These are phyloP conservation scores for Andinoacara biseriatus DNA, from an alignment of 2,113 vertebrate genomes.

Conservation along the genomic window DNA sequence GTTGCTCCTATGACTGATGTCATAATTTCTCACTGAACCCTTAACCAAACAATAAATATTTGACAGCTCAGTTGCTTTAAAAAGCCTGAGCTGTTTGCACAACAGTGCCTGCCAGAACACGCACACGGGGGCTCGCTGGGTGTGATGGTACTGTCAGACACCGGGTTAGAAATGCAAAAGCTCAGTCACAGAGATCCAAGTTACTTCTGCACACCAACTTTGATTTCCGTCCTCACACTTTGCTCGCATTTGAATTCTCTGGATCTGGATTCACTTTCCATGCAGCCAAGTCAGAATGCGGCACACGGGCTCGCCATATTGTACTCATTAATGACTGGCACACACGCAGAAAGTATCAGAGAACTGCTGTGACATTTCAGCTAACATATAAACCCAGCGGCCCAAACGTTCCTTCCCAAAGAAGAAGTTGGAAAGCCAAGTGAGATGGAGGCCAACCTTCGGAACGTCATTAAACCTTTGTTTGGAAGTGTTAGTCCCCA, in stretches of 20 bases:
- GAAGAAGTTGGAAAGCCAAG: constrained; percentile 25
- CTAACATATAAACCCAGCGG: constrained; percentile 46
- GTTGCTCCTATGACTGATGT: constrained; percentile 54
- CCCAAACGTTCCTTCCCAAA: constrained; percentile 40
- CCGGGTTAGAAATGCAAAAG: constrained; percentile 13
- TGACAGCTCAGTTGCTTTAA: constrained; percentile 68
- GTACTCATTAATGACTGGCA: constrained; percentile 68
- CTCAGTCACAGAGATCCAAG: background rate
- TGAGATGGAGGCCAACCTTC: constrained; percentile 27
- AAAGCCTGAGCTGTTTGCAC: constrained; percentile 67
- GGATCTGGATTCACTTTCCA: constrained; percentile 19
- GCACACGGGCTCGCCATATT: constrained; percentile 35
- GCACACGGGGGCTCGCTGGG: constrained; percentile 13
- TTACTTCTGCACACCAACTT: background rate
- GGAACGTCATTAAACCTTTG: constrained; percentile 42
- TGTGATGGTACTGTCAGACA: constrained; percentile 34
- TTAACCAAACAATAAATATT: constrained; percentile 75
- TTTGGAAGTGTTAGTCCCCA: constrained; percentile 38
- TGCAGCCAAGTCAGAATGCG: constrained; percentile 33
- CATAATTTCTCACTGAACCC: constrained; percentile 65
- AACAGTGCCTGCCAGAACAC: constrained; percentile 64
- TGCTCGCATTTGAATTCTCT: background rate
- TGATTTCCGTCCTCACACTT: background rate
- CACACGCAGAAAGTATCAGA: constrained; percentile 56
- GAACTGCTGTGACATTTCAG: constrained; percentile 58